A percentile compares a stretch with the other conserved stretches of the same genome.
These are phyloP conservation scores for Cryptosula pallasiana DNA, from an alignment of 2,888 invertebrate genomes.

Conservation along the genomic window DNA sequence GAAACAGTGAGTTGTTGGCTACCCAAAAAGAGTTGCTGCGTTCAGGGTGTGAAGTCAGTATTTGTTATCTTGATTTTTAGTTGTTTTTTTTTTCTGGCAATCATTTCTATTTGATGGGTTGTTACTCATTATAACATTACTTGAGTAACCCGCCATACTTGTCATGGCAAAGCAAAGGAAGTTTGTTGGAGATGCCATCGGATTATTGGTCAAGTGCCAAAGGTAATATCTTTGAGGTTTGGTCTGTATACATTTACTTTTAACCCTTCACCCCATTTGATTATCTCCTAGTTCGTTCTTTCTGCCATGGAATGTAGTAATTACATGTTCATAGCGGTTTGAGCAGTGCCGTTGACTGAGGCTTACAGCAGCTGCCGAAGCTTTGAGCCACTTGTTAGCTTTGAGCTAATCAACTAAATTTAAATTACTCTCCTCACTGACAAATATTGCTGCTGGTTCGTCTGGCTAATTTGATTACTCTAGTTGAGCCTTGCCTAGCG, in stretches of 20 bases:
- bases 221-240: not conserved
- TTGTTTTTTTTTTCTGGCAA: no score
- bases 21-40: no score
- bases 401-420: not conserved
- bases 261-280: not conserved
- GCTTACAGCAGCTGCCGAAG: not conserved
- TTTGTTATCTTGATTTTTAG: no score
- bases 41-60: no score
- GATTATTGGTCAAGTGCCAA: not conserved
- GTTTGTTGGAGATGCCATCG: not conserved
- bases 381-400: not conserved
- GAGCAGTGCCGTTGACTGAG: not conserved
- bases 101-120: no score
- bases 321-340: not conserved
- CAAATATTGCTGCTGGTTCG: not conserved
- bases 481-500: not conserved
- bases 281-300: not conserved
- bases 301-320: not conserved
- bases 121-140: no score
- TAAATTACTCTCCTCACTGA: not conserved
- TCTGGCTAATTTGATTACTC: not conserved
- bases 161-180: no score
- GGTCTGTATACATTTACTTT: not conserved
- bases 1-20: no score
- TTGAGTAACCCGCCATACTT: no score